Base-by-base conservation (phyloP, 2,113 vertebrate species). In the Otolemur garnettii region DNA sequence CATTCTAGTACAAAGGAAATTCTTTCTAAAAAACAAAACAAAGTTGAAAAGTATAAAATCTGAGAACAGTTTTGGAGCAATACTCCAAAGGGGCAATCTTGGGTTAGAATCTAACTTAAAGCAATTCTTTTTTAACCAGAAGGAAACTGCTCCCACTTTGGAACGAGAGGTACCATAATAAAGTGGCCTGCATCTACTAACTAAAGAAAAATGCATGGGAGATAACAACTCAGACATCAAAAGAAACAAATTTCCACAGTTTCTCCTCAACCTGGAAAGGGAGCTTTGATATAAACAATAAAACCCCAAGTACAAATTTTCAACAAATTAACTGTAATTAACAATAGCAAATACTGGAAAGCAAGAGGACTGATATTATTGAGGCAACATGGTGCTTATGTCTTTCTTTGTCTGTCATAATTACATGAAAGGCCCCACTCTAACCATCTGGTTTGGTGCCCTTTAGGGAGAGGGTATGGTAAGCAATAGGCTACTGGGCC, bases 361-460 rank as follows among this genome's bases (percentile, higher is more conserved):
- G 50, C 35, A 89, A 94, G 69, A 87, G 28, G 92, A 26, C 93
- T 57, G 69, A 22, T 91, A 72, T 77, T 91, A 81, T 0, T 60
- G 79, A 89, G 83, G 59, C 30, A 90, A 93, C 55, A 30, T 72
- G 59, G 75, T 89, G 55, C 92, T 82, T 95, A 95, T 92, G 83
- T 95, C 96, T 97, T 96, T 92, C 93, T 97, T 94, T 93, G 93
- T 81, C 93, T 97, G 90, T 93, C 93, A 87, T 81, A 89, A 95
- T 87, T 92, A 95, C 71, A 97, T 77, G 92, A 92, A 95, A 92
- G 97, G 96, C 90, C 80, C 92, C 87, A 71, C 74, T 96, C 87
- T 92, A 71, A 93, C 96, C 96, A 97, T 97, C 96, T 98, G 97
- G 87, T 84, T 83, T 9, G 68, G 80, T 91, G 96, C 97, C 97